phyloP scores from a whole-genome alignment of 1,140 invertebrate species.

The Babylonia areolata region DNA sequence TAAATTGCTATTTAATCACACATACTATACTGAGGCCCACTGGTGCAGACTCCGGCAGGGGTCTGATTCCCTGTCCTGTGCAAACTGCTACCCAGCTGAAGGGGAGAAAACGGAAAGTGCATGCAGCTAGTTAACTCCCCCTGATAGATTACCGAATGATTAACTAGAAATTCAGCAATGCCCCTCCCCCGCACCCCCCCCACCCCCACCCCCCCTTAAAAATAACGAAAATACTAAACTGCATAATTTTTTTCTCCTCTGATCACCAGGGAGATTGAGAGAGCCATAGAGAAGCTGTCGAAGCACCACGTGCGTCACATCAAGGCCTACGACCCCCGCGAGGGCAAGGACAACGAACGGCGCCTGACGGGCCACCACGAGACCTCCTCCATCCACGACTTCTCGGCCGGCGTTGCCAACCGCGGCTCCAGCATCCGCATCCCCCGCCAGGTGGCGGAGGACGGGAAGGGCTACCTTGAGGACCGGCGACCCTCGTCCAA shows the following conservation, averaged over 20 bases:
- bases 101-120: too few relatives aligned
- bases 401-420: constrained; percentile 78
- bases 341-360: constrained; percentile 77
- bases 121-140: not conserved
- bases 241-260: not conserved
- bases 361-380: constrained; percentile 78
- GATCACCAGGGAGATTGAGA: constrained; percentile 74
- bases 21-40: too few relatives aligned
- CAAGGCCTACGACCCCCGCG: constrained; percentile 88
- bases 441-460: constrained; percentile 84
- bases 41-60: too few relatives aligned
- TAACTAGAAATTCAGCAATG: too few relatives aligned
- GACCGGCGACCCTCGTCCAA: constrained; percentile 96
- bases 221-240: not conserved
- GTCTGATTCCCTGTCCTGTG: too few relatives aligned
- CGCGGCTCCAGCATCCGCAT: constrained; percentile 78
- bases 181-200: too few relatives aligned
- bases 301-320: constrained; percentile 92
- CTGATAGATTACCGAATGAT: not conserved
- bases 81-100: too few relatives aligned
- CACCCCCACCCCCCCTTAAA: too few relatives aligned
- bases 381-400: constrained; percentile 74
- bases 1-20: too few relatives aligned
- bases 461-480: constrained; percentile 94
- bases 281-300: constrained; percentile 85